These are phyloP conservation scores for Aelia acuminata DNA, from an alignment of 2,888 invertebrate species.

Conservation along the genomic window DNA sequence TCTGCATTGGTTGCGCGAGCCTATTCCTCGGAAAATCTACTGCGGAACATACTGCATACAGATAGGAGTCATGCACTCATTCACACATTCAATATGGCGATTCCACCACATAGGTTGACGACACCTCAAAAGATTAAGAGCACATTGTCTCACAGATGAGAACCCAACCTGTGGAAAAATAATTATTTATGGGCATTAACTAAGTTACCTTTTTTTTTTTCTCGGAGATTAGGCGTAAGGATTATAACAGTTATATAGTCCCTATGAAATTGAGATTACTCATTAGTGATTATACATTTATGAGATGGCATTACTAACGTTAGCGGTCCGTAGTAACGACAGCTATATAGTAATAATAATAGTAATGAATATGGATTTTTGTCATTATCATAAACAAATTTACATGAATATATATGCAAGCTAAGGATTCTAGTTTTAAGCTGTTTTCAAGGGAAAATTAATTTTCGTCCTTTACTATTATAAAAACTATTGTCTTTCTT, in stretches of 20 bases:
- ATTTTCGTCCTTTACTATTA: no score
- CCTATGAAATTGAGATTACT: not conserved
- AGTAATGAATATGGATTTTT: not conserved
- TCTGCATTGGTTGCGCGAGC: no score
- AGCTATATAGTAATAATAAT: not conserved
- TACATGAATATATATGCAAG: not conserved
- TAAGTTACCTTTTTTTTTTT: conserved; percentile 5
- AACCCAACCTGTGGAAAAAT: not conserved
- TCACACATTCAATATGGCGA: not conserved
- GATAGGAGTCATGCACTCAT: not conserved
- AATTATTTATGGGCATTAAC: not conserved
- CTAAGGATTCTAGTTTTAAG: not conserved
- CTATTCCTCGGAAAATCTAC: no score
- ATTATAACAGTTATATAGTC: not conserved
- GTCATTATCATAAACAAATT: not conserved
- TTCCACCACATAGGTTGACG: not conserved
- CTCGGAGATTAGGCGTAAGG: conserved; percentile 1
- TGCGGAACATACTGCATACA: no score
- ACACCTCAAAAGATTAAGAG: not conserved
- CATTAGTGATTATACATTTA: not conserved
- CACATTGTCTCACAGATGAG: not conserved
- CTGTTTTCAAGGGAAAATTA: no score
- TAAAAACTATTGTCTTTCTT: no score
- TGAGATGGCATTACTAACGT: not conserved
- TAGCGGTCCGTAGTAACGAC: not conserved